Percentiles rank a stretch among this genome's conserved stretches.
Conservation (phyloP, 2,113 vertebrate genomes). For the Oceanites oceanicus region DNA sequence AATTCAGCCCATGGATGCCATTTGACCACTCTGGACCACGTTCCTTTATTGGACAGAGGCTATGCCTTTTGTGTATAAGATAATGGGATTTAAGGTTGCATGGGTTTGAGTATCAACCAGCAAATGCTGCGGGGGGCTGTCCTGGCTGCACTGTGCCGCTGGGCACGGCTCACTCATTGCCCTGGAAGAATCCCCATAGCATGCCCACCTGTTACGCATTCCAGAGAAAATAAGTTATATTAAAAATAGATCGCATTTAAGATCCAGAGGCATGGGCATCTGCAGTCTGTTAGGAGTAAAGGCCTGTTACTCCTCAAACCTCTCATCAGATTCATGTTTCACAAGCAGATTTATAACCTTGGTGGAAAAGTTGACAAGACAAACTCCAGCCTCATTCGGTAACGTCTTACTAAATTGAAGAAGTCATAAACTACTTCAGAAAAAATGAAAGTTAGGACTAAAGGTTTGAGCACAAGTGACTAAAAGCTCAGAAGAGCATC, state of each 20-base stretch:
- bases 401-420: conserved; percentile 34
- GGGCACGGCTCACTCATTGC: background rate
- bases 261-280: background rate
- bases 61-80: background rate
- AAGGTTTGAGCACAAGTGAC: conserved; percentile 18
- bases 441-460: conserved; percentile 30
- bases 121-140: background rate
- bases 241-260: conserved; percentile 36
- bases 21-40: background rate
- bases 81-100: background rate
- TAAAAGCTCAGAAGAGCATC: conserved; percentile 19
- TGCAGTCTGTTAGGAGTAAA: conserved; percentile 25
- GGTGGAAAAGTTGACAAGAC: conserved; percentile 45
- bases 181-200: background rate
- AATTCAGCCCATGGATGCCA: background rate
- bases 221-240: conserved; percentile 36
- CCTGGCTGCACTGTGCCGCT: background rate
- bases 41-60: background rate
- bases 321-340: conserved; percentile 53
- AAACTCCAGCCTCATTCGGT: conserved; percentile 31
- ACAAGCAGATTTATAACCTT: conserved; percentile 43
- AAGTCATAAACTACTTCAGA: conserved; percentile 51
- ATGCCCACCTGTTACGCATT: background rate
- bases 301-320: conserved; percentile 27
- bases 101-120: background rate